Evolutionary conservation across 1,140 invertebrate genomes (phyloP).

Genomic region (Phthorimaea operculella): DNA sequence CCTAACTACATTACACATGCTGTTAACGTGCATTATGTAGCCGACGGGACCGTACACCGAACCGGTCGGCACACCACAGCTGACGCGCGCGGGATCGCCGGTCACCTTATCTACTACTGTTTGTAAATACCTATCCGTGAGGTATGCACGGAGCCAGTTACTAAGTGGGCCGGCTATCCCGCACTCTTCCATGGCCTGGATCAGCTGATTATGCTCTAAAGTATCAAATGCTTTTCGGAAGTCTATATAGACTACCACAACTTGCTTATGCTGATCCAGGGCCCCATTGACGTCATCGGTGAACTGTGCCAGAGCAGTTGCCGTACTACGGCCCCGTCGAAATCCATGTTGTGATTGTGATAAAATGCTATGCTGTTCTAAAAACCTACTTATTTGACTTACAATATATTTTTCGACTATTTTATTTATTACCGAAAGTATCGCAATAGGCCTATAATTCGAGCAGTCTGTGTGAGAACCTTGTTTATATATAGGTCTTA

Average conservation of each 20-base stretch:
- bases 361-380: not conserved
- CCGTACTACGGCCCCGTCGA: not conserved
- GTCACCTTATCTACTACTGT: not conserved
- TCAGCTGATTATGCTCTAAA: conserved; percentile 9
- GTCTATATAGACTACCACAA: conserved; percentile 13
- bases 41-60: conserved; percentile 17
- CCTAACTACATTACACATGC: conserved; percentile 11
- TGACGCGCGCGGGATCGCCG: not conserved
- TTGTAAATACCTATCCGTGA: not conserved
- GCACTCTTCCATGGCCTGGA: conserved; percentile 15
- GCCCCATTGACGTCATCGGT: not conserved
- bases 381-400: not conserved
- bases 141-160: conserved; percentile 14
- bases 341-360: not conserved
- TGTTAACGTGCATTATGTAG: conserved; percentile 17
- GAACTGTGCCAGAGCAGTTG: not conserved
- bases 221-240: conserved; percentile 16
- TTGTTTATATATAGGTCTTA: not conserved
- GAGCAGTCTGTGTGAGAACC: not conserved
- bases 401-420: not conserved
- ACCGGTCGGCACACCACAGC: conserved; percentile 12
- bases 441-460: conserved; percentile 9
- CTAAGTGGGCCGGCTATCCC: conserved; percentile 14
- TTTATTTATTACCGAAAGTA: conserved; percentile 12
- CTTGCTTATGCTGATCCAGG: not conserved